Evolutionary conservation across 2,113 vertebrate species (phyloP), one percentile per base, ranked within the genome.

Genomic region (Carassius auratus): DNA sequence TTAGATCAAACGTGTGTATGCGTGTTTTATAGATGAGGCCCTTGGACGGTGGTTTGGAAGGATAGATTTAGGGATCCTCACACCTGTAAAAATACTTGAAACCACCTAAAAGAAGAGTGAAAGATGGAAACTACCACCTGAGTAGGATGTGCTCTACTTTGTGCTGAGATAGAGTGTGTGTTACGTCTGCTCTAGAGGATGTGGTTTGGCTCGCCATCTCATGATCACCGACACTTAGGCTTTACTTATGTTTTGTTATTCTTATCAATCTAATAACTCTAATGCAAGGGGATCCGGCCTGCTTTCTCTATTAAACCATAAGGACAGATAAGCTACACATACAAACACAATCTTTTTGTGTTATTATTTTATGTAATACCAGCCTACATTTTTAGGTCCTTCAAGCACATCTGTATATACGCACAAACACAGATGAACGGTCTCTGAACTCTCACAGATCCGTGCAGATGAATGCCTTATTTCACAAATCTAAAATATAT

Each of bases 251-350:
- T 45, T 91, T 91, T 89, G 88, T 86, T 86, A 76, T 90, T 89
- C 73, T n/a, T 14, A 89, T 77, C 62, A 79, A 86, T 85, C 84
- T 85, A 91, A 90, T 91, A 87, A 86, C 90, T 83, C 84, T 50
- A 84, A 86, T 38, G 76, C 42, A 19, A 19, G 76, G 13, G 68
- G 71, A 48, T 64, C 36, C 19, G 8, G 71, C 17, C 73, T 86
- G 86, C 83, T 84, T 85, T 83, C 5, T 26, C 23, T 52, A 85
- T 89, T 87, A 85, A 77, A 68, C 6, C 17, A 33, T 17, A n/a
- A 81, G n/a, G 57, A 50, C 74, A 76, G 42, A 45, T 9, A 26
- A 48, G 26, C 15, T 23, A 48, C 12, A 52, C 38, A 73, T 23
- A 76, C 59, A 57, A 61, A 61, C 21, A 61, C 57, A 59, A 59